Percentiles rank a stretch among this genome's conserved stretches.
Evolutionary conservation across 2,888 invertebrate genomes (phyloP).

Genomic region (Diaperis boleti): DNA sequence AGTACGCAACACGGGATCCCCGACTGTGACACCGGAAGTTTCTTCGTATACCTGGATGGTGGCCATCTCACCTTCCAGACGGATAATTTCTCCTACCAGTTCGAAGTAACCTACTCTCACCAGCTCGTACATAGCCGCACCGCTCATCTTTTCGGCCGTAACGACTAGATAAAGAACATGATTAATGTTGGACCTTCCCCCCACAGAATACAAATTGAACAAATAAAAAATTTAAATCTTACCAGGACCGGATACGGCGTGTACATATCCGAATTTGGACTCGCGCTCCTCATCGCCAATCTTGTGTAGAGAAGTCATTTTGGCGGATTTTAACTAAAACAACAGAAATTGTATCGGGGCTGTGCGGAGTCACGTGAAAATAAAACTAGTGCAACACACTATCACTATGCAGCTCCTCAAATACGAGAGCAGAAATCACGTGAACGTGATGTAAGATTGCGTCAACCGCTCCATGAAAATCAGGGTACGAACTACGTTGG

Average conservation of each 20-base stretch:
- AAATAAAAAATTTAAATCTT: constrained; percentile 53
- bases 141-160: constrained; percentile 98
- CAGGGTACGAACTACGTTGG: background rate
- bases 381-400: constrained; percentile 21
- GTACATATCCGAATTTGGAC: constrained; percentile 92
- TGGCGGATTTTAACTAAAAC: constrained; percentile 59
- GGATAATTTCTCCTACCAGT: constrained; percentile 99
- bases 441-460: constrained; percentile 50
- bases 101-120: constrained; percentile 98
- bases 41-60: constrained; percentile 98
- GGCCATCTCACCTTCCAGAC: constrained; percentile 99
- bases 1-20: constrained; percentile 97
- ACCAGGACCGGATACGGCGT: constrained; percentile 99
- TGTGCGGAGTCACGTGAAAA: constrained; percentile 44
- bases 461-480: constrained; percentile 48
- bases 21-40: constrained; percentile 98
- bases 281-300: constrained; percentile 89
- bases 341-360: constrained; percentile 13
- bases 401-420: constrained; percentile 23
- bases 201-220: constrained; percentile 4
- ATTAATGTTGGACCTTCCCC: too few species aligned
- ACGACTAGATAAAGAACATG: constrained; percentile 79
- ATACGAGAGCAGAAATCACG: constrained; percentile 50
- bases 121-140: constrained; percentile 99
- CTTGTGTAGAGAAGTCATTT: constrained; percentile 79